Evolutionary conservation across 2,113 vertebrate species (phyloP).

Genomic region (Callopanchax toddi): DNA sequence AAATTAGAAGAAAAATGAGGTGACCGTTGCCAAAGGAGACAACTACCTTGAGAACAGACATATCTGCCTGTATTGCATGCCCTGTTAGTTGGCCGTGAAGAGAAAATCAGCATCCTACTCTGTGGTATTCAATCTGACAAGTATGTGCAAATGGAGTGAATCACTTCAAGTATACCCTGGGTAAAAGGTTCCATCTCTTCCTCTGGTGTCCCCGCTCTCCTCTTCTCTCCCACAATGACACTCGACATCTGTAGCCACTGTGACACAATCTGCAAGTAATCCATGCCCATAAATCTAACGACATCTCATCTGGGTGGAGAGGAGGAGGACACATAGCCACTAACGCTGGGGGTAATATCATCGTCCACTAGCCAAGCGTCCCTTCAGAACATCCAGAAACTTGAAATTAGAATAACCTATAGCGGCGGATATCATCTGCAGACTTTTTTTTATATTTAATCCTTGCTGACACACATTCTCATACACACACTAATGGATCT

Average conservation of each 20-base stretch:
- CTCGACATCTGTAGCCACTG: slow-evolving; percentile 63
- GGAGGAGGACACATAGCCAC: slow-evolving; percentile 12
- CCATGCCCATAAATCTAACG: slow-evolving; percentile 63
- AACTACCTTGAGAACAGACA: slow-evolving; percentile 11
- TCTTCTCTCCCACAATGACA: slow-evolving; percentile 39
- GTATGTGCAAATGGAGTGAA: slow-evolving; percentile 67
- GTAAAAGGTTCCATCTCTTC: slow-evolving; percentile 27
- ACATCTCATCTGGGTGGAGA: slow-evolving; percentile 37
- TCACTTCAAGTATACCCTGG: slow-evolving; percentile 56
- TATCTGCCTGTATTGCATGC: slow-evolving; percentile 37
- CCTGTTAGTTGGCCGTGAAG: slow-evolving; percentile 60
- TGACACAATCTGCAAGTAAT: slow-evolving; percentile 72
- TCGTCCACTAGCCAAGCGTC: slow-evolving; percentile 67
- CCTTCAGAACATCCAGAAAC: slow-evolving; percentile 35
- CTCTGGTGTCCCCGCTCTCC: background rate
- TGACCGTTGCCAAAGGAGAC: background rate
- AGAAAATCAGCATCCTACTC: slow-evolving; percentile 56
- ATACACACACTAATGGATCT: slow-evolving; percentile 3
- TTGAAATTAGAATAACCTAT: slow-evolving; percentile 70
- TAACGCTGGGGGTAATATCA: slow-evolving; percentile 68
- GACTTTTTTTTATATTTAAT: slow-evolving; percentile 1
- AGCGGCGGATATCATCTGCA: slow-evolving; percentile 26
- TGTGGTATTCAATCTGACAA: slow-evolving; percentile 56
- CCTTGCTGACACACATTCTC: slow-evolving; percentile 17
- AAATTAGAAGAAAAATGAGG: slow-evolving; percentile 1